Evolutionary conservation across 2,113 vertebrate species (phyloP), one percentile per base, ranked within the genome.

Genomic region (Apodemus speciosus): DNA sequence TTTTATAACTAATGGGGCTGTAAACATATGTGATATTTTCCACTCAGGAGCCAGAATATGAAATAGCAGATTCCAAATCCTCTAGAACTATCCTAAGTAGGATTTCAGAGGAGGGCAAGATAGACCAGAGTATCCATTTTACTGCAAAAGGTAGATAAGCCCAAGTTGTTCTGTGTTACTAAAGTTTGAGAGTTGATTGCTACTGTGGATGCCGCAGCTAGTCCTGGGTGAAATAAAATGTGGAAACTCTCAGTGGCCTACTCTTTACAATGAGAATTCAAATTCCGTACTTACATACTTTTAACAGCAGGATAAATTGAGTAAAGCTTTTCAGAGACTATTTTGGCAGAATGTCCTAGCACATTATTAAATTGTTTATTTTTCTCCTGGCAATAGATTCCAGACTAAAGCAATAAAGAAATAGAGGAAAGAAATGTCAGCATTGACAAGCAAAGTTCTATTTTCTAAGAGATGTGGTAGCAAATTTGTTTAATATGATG

Each of bases 371-470:
- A 80, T 85, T 93, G 46, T 66, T 71, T 51, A 69, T 76, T 92
- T 94, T 94, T 91, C 35, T 79, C 25, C 30, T 77, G 8, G 60
- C 35, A 71, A 75, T 71, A 69, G 15, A 76, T n/a, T 56, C 53
- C 35, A 89, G 72, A 86, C 58, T 71, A 87, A 92, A 77, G 43
- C 23, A 51, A 80, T 94, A 89, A 53, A 16, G 38, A 38, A 81
- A 83, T 25, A 25, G 6, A 66, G 76, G 73, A 85, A 72, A 49
- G 15, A 75, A 56, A 15, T 79, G 13, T 73, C 72, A 60, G 10
- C 13, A 46, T 10, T 77, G 20, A 72, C 49, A 77, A 35, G 3
- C 62, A 73, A 79, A 79, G 35, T 85, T 77, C 49, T 86, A 23
- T 68, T 92, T 92, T 84, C 49, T 7, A 64, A 75, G 2, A 81